Evolutionary conservation across 2,888 invertebrate genomes (phyloP), one percentile per base, ranked within the genome.

Genomic region (Acleris literana): DNA sequence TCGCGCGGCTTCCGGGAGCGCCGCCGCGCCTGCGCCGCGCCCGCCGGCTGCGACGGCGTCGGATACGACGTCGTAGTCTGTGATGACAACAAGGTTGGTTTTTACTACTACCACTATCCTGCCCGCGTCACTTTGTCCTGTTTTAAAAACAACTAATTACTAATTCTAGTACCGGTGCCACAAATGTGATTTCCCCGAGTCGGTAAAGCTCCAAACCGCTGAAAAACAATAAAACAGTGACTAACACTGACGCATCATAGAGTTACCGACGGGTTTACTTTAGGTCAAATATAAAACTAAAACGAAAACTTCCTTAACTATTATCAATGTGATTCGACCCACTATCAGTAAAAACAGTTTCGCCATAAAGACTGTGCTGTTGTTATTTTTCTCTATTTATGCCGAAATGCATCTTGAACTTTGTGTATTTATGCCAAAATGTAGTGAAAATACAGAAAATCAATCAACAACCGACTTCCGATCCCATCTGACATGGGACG

Each of bases 41-140:
- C 93, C 0, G 92, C 93, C 53, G 86, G 86, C 60, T 96, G 96
- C 74, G 93, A 94, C 56, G 96, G 96, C 4, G 81, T 93, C 1
- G 92, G 93, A 4, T 94, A 94, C 74, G 94, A 95, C 72, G 94
- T 95, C n/a, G 87, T 88, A 5, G 86, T 96, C 4, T 96, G 96
- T 77, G 93, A 94, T 64, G 96, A 96, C 76, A 86, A 91, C 6
- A 94, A 94, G 85, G 94, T 95, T 71, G 69, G 65, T 44, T 29
- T 5, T n/a, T 22, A 51, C 46, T n/a, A 6, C 17, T 16, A 46
- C 44, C 33, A 33, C 33, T 39, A 13, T 39, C 13, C 39, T 13
- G 39, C 39, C 13, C 9, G 11, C 33, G 3, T 33, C 11, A 33
- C 11, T 13, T 9, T 13, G 13, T 39, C 11, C 39, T 39, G 9